phyloP scores from a whole-genome alignment of 2,113 vertebrate genomes.

The Pseudorhombus dupliciocellatus region DNA sequence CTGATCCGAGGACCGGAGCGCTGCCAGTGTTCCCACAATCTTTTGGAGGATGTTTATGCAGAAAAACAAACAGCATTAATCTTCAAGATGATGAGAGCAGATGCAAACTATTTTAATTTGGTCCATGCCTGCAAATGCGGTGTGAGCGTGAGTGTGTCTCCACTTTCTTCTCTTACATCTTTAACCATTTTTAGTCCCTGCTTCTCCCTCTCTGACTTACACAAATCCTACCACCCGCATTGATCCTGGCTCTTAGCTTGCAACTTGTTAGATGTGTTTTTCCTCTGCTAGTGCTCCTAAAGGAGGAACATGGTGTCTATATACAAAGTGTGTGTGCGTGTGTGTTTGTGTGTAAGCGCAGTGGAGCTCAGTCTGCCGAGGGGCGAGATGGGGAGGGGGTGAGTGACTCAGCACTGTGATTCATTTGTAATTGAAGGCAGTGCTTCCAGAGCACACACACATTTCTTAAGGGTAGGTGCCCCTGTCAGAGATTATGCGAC shows the following conservation, averaged over 20 bases:
- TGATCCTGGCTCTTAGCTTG: constrained; percentile 37
- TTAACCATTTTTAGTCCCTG: constrained; percentile 23
- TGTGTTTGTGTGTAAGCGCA: constrained; percentile 26
- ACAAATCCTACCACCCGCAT: constrained; percentile 23
- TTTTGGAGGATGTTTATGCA: constrained; percentile 45
- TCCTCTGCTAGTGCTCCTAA: constrained; percentile 31
- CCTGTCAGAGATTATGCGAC: constrained; percentile 60
- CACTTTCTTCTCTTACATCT: constrained; percentile 23
- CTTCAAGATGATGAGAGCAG: constrained; percentile 34
- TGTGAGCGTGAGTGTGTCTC: not conserved
- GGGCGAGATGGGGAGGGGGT: constrained; percentile 29
- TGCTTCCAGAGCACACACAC: constrained; percentile 52
- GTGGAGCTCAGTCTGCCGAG: constrained; percentile 30
- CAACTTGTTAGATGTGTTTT: constrained; percentile 50
- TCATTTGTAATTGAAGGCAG: constrained; percentile 70
- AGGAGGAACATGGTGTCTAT: constrained; percentile 40
- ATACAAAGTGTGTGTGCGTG: constrained; percentile 1
- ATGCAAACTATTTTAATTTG: constrained; percentile 6
- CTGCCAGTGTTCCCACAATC: constrained; percentile 34
- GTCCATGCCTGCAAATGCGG: constrained; percentile 26
- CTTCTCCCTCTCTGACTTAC: constrained; percentile 6
- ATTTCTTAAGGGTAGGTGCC: constrained; percentile 40
- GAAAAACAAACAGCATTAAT: constrained; percentile 58
- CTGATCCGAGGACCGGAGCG: constrained; percentile 41
- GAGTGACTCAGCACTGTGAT: constrained; percentile 74